phyloP scores from a whole-genome alignment of 2,888 invertebrate species.

The Torymus texanus region DNA sequence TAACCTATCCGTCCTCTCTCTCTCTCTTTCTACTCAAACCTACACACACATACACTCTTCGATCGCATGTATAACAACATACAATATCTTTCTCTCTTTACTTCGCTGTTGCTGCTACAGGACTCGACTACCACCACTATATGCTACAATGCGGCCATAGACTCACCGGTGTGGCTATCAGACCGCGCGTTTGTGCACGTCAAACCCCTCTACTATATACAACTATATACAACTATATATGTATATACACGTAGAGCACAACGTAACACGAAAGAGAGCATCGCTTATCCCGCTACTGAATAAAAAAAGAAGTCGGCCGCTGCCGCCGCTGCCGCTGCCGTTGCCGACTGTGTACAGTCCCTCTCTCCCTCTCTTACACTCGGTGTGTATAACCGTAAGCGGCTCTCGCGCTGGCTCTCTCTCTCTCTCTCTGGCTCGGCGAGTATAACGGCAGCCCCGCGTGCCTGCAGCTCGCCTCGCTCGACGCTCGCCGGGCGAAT shows the following conservation, averaged over 20 bases:
- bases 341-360: background rate
- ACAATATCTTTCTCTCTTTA: conserved; percentile 3
- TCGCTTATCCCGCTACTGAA: conserved; percentile 43
- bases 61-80: conserved; percentile 4
- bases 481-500: conserved; percentile 14
- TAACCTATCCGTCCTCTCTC: background rate
- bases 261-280: background rate
- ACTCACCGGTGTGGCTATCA: too few relatives aligned
- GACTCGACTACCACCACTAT: too few relatives aligned
- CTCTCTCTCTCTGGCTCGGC: background rate
- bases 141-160: too few relatives aligned
- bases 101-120: too few relatives aligned
- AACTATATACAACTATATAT: too few relatives aligned
- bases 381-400: conserved; percentile 45
- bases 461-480: conserved; percentile 18
- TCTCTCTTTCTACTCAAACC: conserved; percentile 1
- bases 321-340: background rate
- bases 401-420: background rate
- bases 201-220: too few relatives aligned
- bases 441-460: conserved; percentile 55
- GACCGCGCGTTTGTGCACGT: too few relatives aligned
- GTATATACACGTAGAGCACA: too few relatives aligned
- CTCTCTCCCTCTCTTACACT: conserved; percentile 18
- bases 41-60: background rate
- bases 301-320: conserved; percentile 47